Conservation (phyloP, 1,140 invertebrate genomes). For the Sycobia sp. region DNA sequence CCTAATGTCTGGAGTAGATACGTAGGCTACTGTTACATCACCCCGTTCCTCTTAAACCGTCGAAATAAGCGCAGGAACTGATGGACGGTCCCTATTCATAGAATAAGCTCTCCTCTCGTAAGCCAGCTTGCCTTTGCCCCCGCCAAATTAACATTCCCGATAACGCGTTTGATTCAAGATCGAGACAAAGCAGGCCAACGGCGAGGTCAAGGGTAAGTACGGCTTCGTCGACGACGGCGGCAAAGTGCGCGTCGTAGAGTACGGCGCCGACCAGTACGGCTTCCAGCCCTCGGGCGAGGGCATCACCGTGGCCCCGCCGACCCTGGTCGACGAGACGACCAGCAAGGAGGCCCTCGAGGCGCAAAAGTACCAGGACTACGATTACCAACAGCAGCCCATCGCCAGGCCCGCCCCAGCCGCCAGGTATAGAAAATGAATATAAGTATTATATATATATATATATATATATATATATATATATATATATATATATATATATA, state of each 20-base stretch:
- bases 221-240: conserved; percentile 85
- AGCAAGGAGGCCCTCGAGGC: conserved; percentile 61
- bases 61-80: too few species aligned
- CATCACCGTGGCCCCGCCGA: conserved; percentile 81
- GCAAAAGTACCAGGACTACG: conserved; percentile 50
- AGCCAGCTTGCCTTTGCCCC: too few species aligned
- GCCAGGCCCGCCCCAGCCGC: conserved; percentile 34
- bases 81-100: too few species aligned
- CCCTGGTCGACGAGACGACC: conserved; percentile 74
- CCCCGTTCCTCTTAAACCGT: too few species aligned
- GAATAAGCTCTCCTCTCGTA: too few species aligned
- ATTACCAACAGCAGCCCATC: conserved; percentile 42
- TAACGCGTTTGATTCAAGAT: conserved; percentile 65
- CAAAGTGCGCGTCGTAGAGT: conserved; percentile 82
- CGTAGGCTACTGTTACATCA: too few species aligned
- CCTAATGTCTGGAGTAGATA: too few species aligned
- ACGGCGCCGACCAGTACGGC: conserved; percentile 84
- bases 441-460: background rate
- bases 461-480: too few species aligned
- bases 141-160: background rate
- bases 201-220: conserved; percentile 84
- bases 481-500: too few species aligned
- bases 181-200: conserved; percentile 78
- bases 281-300: conserved; percentile 86
- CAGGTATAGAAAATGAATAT: conserved; percentile 21